These are phyloP conservation scores for Biston betularia DNA, from an alignment of 2,888 invertebrate genomes.

Conservation along the genomic window DNA sequence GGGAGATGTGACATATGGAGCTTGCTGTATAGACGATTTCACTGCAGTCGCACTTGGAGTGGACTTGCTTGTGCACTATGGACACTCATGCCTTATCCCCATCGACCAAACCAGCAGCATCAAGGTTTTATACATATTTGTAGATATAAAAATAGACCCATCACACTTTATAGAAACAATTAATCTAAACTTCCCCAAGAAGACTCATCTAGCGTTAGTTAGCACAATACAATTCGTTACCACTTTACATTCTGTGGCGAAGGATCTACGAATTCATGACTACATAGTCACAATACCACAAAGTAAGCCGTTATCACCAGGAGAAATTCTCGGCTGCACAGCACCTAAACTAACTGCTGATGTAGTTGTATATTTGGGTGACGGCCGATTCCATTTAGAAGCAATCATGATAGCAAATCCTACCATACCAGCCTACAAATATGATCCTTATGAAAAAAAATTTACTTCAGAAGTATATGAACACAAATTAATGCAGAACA, in stretches of 20 bases:
- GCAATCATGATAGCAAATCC: conserved; percentile 99
- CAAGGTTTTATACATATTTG: conserved; percentile 98
- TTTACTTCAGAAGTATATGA: conserved; percentile 97
- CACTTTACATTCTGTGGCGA: conserved; percentile 93
- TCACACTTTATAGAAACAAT: conserved; percentile 97
- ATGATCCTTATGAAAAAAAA: conserved; percentile 98
- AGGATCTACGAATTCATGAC: conserved; percentile 88
- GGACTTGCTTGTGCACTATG: conserved; percentile 97
- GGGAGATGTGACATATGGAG: conserved; percentile 99
- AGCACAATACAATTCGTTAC: conserved; percentile 99
- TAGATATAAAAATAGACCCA: conserved; percentile 98
- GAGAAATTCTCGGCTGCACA: conserved; percentile 99
- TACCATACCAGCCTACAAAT: conserved; percentile 92
- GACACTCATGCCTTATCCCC: conserved; percentile 98
- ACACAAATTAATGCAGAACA: conserved; percentile 92
- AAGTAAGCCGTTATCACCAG: conserved; percentile 97
- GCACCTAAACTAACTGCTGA: conserved; percentile 94
- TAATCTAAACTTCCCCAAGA: conserved; percentile 89
- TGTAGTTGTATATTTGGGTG: conserved; percentile 96
- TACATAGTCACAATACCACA: conserved; percentile 93
- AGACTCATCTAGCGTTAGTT: conserved; percentile 92
- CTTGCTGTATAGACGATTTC: conserved; percentile 99
- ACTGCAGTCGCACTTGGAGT: conserved; percentile 96
- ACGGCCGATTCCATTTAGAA: conserved; percentile 99
- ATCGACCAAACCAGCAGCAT: conserved; percentile 94